Evolutionary conservation across 1,140 invertebrate species (phyloP).

Genomic region (Drosophila biarmipes): DNA sequence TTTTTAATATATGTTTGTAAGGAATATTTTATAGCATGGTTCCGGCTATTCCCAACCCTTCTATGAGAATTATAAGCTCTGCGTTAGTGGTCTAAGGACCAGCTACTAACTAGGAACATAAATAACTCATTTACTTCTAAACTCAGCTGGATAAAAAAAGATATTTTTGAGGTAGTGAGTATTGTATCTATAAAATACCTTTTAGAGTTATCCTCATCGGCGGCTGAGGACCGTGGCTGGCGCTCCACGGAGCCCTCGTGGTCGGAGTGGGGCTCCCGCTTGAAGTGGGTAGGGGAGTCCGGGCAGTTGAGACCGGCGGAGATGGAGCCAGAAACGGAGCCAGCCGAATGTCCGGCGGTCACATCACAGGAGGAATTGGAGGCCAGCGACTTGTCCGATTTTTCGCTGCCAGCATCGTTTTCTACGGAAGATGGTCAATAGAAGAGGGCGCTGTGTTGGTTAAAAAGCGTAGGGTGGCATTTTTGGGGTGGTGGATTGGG

Average conservation of each 20-base stretch:
- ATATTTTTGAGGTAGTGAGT: no score
- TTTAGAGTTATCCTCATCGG: constrained; percentile 52
- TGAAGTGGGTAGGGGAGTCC: constrained; percentile 78
- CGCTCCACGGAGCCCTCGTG: constrained; percentile 85
- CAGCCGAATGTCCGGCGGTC: constrained; percentile 45
- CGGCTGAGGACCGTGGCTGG: constrained; percentile 52
- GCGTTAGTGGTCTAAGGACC: no score
- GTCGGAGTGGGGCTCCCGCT: constrained; percentile 78
- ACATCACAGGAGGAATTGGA: constrained; percentile 72
- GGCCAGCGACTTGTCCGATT: constrained; percentile 79
- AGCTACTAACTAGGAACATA: no score
- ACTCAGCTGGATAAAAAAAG: no score
- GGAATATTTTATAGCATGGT: no score
- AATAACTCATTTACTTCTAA: no score
- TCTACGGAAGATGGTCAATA: constrained; percentile 65
- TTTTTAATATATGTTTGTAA: no score
- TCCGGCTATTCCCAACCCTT: no score
- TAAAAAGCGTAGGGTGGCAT: constrained; percentile 60
- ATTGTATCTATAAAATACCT: neutral
- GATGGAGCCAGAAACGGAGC: constrained; percentile 24
- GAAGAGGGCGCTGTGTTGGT: constrained; percentile 72
- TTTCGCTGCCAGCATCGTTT: constrained; percentile 78
- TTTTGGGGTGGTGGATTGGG: constrained; percentile 4
- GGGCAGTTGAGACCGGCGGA: constrained; percentile 49
- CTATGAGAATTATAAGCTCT: no score